Evolutionary conservation across 2,888 invertebrate species (phyloP), one percentile per base, ranked within the genome.

Genomic region (Atethmia centrago): DNA sequence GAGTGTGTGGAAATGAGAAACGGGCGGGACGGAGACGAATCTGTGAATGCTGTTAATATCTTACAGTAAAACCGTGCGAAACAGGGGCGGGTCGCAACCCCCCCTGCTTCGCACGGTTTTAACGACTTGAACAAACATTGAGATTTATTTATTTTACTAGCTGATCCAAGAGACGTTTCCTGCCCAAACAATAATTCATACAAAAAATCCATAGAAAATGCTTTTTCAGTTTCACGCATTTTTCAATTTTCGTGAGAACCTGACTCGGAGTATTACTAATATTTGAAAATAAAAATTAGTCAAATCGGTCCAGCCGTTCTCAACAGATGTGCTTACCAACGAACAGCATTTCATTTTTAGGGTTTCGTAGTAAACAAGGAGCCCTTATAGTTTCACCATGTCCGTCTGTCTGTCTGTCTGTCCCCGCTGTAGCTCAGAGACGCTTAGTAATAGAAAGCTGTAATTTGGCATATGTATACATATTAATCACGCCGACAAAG

Each of bases 1-100:
- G 16, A 66, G 21, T 40, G n/a, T 47, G 36, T 79, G 55, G 62
- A 66, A 69, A 69, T 71, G 10, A 31, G 51, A 69, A 58, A 14
- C 31, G 25, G 19, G 25, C 2, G 64, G 36, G 12, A 31, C 21
- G 42, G 1, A 31, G 31, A 14, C 0, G n/a, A 49, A 49, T 47
- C 28, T 55, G 53, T 53, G 7, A 25, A 21, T 19, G 67, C 21
- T 42, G 21, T 56, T 16, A 53, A 25, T 16, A 16, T 71, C 1
- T 45, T 36, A 10, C n/a, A n/a, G n/a, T n/a, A n/a, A n/a, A n/a
- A n/a, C n/a, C n/a, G n/a, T n/a, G n/a, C n/a, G n/a, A n/a, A n/a
- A n/a, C n/a, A n/a, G n/a, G n/a, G n/a, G n/a, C n/a, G n/a, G n/a
- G n/a, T n/a, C n/a, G 36, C 40, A 9, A 40, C 40, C 40, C 9